Evolutionary conservation across 2,888 invertebrate species (phyloP), one percentile per base, ranked within the genome.

Genomic region (Caenorhabditis angaria): DNA sequence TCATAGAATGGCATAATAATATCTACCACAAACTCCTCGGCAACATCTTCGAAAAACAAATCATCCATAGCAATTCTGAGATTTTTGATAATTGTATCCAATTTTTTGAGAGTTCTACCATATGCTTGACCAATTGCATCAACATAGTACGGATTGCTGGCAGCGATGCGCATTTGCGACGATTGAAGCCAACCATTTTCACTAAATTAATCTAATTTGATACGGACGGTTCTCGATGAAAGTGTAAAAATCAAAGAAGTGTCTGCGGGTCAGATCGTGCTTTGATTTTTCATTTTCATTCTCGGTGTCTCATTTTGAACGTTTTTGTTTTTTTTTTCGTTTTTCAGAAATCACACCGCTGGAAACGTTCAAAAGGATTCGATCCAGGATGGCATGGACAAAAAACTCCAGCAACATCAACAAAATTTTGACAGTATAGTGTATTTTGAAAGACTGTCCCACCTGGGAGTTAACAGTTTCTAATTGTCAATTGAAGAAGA

Each of bases 121-220:
- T 80, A 80, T 6, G 73, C 63, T 27, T 67, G 67, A 14, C 71
- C 68, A 47, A 80, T 66, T 0, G 70, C 77, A 63, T 80, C 76
- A 12, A 76, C 69, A 29, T 74, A 74, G 50, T 73, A 78, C 1
- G 77, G 70, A 51, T 73, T 77, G 41, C 71, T 76, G n/a, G 70
- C 66, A 14, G 60, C 20, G 1, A 80, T 18, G n/a, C 55, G 53
- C 72, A 75, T 77, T 6, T 77, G 76, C 0, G 77, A 80, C 0
- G 65, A 48, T 62, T 76, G 75, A 2, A 77, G 48, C 79, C 77
- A 80, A 0, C 79, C 79, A 28, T 68, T 69, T 48, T 77, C 77
- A 58, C 77, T 75, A 51, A 41, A 69, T 28, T 41, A 41, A 41
- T 41, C 18, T 18, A 18, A 41, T 41, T 41, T 12, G 41, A 41